These are phyloP conservation scores for Lates calcarifer DNA, from an alignment of 2,113 vertebrate species.

Conservation along the genomic window DNA sequence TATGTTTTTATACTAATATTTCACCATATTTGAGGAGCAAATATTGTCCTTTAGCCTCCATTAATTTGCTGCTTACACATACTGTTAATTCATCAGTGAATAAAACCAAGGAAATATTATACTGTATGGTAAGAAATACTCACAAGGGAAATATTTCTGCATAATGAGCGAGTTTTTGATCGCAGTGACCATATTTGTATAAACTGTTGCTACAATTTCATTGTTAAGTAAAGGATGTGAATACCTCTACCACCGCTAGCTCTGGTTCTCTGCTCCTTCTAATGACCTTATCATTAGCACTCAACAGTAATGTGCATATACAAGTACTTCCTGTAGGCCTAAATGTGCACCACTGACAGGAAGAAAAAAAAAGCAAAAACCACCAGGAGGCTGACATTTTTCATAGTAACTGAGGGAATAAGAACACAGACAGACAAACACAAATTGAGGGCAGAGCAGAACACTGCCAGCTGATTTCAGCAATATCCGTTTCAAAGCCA, in stretches of 20 bases:
- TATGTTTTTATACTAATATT: background rate
- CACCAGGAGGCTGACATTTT: conserved; percentile 14
- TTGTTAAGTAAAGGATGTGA: background rate
- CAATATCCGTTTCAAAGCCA: conserved; percentile 63
- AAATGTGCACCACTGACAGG: conserved; percentile 11
- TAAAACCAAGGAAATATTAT: background rate
- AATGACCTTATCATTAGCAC: conserved; percentile 1
- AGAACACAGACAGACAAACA: conserved; percentile 42
- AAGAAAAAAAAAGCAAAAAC: conserved; percentile 6
- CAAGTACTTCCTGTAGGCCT: background rate
- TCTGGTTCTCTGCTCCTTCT: background rate
- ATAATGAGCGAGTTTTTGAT: no score
- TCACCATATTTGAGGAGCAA: background rate
- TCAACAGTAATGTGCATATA: background rate
- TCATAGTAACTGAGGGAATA: conserved; percentile 31
- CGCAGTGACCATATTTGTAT: no score
- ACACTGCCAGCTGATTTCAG: conserved; percentile 39
- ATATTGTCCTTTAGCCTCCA: background rate
- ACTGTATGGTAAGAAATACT: background rate
- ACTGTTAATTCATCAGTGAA: background rate
- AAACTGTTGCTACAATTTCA: no score
- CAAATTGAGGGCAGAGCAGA: conserved; percentile 57
- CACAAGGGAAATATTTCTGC: background rate
- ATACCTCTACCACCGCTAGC: background rate
- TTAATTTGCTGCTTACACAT: background rate